Percentiles rank a stretch among this genome's conserved stretches.
Conservation (phyloP, 2,888 invertebrate genomes). For the Tenthredo livida region DNA sequence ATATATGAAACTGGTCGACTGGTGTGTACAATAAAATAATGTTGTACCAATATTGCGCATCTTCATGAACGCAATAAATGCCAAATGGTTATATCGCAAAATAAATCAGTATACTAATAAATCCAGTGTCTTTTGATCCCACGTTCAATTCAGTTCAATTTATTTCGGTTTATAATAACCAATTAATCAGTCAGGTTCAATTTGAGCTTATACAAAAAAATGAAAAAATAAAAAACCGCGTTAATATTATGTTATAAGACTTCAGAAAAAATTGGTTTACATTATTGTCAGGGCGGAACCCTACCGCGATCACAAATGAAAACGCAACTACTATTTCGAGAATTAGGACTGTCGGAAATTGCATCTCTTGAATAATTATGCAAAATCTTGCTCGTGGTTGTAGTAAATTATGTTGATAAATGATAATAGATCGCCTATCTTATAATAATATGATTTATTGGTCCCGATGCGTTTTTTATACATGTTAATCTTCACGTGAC, state of each 20-base stretch:
- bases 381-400: background rate
- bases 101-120: constrained; percentile 37
- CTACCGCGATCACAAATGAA: too few relatives aligned
- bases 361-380: background rate
- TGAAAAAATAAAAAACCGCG: too few relatives aligned
- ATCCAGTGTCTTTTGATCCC: constrained; percentile 33
- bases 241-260: too few relatives aligned
- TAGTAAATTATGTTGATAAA: background rate
- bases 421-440: background rate
- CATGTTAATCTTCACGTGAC: background rate
- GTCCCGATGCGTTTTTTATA: constrained; percentile 13
- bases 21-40: constrained; percentile 18
- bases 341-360: background rate
- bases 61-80: constrained; percentile 15
- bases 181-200: background rate
- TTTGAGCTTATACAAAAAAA: background rate
- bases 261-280: too few relatives aligned
- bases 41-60: constrained; percentile 30
- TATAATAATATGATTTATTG: background rate
- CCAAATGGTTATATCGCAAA: constrained; percentile 47
- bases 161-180: background rate
- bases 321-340: background rate
- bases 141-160: constrained; percentile 31
- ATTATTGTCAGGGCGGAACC: too few relatives aligned
- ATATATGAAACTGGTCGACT: background rate